Evolutionary conservation across 2,888 invertebrate genomes (phyloP), one percentile per base, ranked within the genome.

Genomic region (Tiliacea aurago): DNA sequence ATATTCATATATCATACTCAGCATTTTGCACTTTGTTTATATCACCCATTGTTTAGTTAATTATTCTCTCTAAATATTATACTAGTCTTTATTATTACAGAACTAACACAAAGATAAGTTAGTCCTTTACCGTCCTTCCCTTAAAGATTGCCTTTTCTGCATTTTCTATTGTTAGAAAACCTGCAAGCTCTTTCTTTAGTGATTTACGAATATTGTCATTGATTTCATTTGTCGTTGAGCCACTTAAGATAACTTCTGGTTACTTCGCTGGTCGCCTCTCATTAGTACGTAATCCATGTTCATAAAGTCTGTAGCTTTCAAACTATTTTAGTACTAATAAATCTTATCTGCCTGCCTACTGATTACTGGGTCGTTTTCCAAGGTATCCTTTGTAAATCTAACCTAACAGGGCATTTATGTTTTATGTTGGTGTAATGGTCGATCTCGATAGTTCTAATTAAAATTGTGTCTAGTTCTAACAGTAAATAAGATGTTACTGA

Each of bases 271-370:
- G 11, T 43, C 3, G 13, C 15, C 13, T 37, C 37, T 70, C 47
- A 82, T 78, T 81, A 68, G 56, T 37, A 18, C 13, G 47, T 51
- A 53, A 66, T 28, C 5, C 10, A 7, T 43, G 13, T 15, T 55
- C 55, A 70, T 81, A 67, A 73, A 78, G 70, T 56, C 33, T 5
- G 49, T 43, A 58, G 6, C 69, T 69, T 71, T 71, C 58, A 70
- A 82, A 65, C 49, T 11, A 59, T 65, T 79, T 79, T 61, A 79
- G 55, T 83, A 66, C 55, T 66, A 43, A 69, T 83, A 83, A 83
- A 83, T 83, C 78, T 69, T 13, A 13, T 47, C 37, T 55, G 43
- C 28, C 11, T 70, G 33, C 73, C 51, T 81, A 13, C 78, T 75
- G 65, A 81, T 81, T 74, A 75, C 62, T 59, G 28, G 58, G 28